These are phyloP conservation scores for Alauda arvensis DNA, from an alignment of 2,797 vertebrate genomes.

Conservation along the genomic window DNA sequence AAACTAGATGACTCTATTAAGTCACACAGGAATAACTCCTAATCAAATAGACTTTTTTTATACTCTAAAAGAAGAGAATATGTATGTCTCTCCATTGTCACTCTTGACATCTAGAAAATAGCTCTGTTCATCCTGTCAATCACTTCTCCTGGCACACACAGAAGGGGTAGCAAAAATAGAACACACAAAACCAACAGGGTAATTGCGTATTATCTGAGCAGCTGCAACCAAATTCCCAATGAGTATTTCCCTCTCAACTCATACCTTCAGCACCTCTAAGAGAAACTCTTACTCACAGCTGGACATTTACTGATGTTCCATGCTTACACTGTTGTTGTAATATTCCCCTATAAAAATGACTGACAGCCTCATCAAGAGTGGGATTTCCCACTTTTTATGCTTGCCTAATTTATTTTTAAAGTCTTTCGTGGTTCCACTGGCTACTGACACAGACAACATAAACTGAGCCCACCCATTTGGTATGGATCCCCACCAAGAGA, in stretches of 20 bases:
- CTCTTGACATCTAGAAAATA: not conserved
- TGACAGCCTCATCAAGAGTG: not conserved
- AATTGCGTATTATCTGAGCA: not conserved
- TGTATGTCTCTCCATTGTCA: not conserved
- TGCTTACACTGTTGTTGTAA: not conserved
- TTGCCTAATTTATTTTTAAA: not conserved
- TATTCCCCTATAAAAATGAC: not conserved
- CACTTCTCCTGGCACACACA: not conserved
- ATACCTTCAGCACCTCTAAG: not conserved
- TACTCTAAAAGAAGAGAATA: not conserved
- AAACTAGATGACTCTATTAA: not conserved
- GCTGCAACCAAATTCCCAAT: not conserved
- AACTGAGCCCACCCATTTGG: not conserved
- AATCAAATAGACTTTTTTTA: not conserved
- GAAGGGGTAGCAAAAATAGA: not conserved
- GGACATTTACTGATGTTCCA: not conserved
- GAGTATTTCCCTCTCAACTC: not conserved
- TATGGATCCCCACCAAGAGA: not conserved
- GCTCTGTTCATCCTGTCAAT: not conserved
- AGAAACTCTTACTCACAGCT: not conserved
- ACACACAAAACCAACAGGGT: not conserved
- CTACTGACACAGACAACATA: not conserved
- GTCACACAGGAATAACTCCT: not conserved
- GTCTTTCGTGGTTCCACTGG: not conserved
- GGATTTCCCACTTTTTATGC: not conserved